Evolutionary conservation across 2,797 vertebrate species (phyloP).

Genomic region (Rhabdophis nuchalis): DNA sequence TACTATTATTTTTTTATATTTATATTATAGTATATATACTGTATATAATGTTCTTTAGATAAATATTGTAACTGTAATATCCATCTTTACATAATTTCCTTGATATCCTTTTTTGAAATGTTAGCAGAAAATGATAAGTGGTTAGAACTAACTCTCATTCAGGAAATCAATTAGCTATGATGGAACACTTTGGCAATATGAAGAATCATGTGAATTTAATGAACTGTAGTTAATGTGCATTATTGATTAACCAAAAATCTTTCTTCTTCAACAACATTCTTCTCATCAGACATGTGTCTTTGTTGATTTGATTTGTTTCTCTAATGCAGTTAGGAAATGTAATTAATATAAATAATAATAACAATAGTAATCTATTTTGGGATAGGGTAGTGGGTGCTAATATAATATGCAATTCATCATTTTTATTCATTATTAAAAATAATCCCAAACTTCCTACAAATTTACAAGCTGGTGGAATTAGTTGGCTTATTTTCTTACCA

Average conservation of each 20-base stretch:
- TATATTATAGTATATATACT: background rate
- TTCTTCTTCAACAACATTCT: conserved; percentile 16
- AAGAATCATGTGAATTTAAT: conserved; percentile 25
- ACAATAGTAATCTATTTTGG: background rate
- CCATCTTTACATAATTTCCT: background rate
- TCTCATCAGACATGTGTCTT: background rate
- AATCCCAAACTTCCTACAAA: background rate
- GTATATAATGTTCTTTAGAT: background rate
- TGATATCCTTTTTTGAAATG: conserved; percentile 8
- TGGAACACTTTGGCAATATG: background rate
- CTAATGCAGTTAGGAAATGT: background rate
- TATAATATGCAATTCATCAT: background rate
- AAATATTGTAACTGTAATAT: background rate
- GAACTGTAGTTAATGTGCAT: conserved; percentile 11
- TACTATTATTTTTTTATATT: background rate
- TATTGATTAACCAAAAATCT: conserved; percentile 2
- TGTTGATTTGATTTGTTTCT: background rate
- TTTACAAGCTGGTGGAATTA: background rate
- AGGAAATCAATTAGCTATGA: conserved; percentile 14
- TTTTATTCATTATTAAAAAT: background rate
- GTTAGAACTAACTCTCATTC: background rate
- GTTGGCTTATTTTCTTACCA: background rate
- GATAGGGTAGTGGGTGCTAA: background rate
- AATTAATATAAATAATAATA: conserved; percentile 7
- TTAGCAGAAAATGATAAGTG: conserved; percentile 13